These are phyloP conservation scores for Drepana falcataria DNA, from an alignment of 2,888 invertebrate species.

Conservation along the genomic window DNA sequence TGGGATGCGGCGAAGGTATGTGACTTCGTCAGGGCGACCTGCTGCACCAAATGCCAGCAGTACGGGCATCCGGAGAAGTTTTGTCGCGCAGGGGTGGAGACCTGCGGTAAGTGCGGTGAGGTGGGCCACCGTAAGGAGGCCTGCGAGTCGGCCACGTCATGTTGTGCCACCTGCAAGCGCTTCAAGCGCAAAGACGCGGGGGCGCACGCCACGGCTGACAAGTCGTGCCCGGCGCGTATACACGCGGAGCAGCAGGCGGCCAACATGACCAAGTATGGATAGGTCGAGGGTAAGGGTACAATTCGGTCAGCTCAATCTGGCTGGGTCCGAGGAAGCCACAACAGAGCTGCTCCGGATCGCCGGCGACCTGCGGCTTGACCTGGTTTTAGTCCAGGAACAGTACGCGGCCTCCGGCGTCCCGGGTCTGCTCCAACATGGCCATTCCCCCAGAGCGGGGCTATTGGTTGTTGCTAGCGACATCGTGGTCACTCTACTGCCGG, in stretches of 20 bases:
- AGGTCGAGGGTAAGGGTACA: background rate
- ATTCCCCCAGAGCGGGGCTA: conserved; percentile 14
- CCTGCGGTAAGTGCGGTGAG: conserved; percentile 15
- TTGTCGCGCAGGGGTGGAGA: conserved; percentile 9
- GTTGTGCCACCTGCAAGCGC: conserved; percentile 18
- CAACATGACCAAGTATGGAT: conserved; percentile 6
- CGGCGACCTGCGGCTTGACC: conserved; percentile 7
- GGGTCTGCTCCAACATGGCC: conserved; percentile 2
- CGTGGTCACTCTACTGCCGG: conserved; percentile 9
- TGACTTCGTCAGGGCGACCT: too few species aligned
- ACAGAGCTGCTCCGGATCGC: conserved; percentile 9
- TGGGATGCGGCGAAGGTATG: too few species aligned
- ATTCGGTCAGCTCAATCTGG: conserved; percentile 22
- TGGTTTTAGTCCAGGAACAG: conserved; percentile 18
- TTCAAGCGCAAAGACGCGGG: conserved; percentile 7
- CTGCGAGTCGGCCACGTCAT: too few species aligned
- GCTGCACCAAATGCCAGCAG: too few species aligned
- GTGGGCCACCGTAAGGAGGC: too few species aligned
- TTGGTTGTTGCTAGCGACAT: conserved; percentile 2
- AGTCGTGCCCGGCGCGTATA: conserved; percentile 12
- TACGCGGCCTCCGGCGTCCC: conserved; percentile 5
- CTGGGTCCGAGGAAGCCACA: conserved; percentile 13
- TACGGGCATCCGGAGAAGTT: conserved; percentile 12
- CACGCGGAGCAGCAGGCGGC: conserved; percentile 12
- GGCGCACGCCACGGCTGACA: conserved; percentile 12